Conservation (phyloP, 2,888 invertebrate species). For the Alitta virens region DNA sequence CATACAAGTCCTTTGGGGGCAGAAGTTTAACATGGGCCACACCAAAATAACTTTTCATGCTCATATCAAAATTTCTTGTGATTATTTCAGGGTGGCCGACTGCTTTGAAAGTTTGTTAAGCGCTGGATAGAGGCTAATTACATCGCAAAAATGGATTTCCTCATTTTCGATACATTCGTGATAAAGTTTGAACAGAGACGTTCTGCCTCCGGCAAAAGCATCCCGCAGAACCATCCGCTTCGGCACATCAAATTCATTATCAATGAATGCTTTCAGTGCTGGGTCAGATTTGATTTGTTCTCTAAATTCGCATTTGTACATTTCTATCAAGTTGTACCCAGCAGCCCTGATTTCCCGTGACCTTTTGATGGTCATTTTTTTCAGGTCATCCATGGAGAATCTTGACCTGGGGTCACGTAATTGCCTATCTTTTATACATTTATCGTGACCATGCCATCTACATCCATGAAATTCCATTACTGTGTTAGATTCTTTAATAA, state of each 20-base stretch:
- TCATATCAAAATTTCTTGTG: constrained; percentile 30
- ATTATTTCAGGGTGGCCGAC: constrained; percentile 33
- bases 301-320: constrained; percentile 4
- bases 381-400: too few species aligned
- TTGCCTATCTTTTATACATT: too few species aligned
- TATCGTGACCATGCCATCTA: too few species aligned
- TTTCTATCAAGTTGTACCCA: constrained; percentile 2
- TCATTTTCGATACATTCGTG: constrained; percentile 26
- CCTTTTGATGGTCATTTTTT: too few species aligned
- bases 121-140: constrained; percentile 36
- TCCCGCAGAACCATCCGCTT: neutral
- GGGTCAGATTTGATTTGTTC: neutral
- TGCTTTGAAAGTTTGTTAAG: constrained; percentile 32
- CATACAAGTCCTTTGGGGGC: constrained; percentile 37
- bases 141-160: constrained; percentile 34
- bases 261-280: neutral
- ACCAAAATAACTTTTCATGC: constrained; percentile 30
- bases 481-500: too few species aligned
- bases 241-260: neutral
- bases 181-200: constrained; percentile 9
- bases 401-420: too few species aligned
- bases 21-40: constrained; percentile 36
- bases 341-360: too few species aligned
- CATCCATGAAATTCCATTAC: too few species aligned
- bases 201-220: constrained; percentile 4